phyloP scores from a whole-genome alignment of 2,113 vertebrate genomes.

The Phasianus colchicus region DNA sequence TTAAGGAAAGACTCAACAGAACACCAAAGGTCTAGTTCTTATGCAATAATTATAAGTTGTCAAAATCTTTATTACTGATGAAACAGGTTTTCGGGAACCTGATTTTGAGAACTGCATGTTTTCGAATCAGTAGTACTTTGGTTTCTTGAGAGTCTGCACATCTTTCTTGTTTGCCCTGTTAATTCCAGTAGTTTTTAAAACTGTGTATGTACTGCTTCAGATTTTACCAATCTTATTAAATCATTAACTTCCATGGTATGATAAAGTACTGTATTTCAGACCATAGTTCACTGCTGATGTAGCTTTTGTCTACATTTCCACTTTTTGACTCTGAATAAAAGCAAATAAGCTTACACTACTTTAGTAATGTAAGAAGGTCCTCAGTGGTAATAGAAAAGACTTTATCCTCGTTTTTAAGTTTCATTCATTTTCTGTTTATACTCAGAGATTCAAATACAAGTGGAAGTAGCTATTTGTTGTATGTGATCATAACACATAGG shows the following conservation, averaged over 20 bases:
- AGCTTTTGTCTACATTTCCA: not conserved
- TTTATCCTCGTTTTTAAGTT: not conserved
- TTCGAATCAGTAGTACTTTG: not conserved
- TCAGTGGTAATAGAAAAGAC: not conserved
- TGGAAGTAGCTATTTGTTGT: not conserved
- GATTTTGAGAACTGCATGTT: not conserved
- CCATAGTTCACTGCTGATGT: not conserved
- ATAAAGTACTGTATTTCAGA: not conserved
- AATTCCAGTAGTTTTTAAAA: not conserved
- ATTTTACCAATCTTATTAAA: not conserved
- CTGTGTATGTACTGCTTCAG: constrained; percentile 15
- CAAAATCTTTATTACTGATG: not conserved
- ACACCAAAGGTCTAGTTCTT: not conserved
- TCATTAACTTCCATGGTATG: not conserved
- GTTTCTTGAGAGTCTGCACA: not conserved
- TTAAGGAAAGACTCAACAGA: not conserved
- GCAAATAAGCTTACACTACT: not conserved
- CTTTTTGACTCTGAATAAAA: not conserved
- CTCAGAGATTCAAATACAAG: not conserved
- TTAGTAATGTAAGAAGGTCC: not conserved
- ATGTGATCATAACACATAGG: not conserved
- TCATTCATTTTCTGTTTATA: not conserved
- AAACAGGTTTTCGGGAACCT: not conserved
- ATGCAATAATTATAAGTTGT: not conserved
- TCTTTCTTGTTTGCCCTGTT: not conserved